Evolutionary conservation across 2,113 vertebrate species (phyloP), one percentile per base, ranked within the genome.

Genomic region (Scomber japonicus): DNA sequence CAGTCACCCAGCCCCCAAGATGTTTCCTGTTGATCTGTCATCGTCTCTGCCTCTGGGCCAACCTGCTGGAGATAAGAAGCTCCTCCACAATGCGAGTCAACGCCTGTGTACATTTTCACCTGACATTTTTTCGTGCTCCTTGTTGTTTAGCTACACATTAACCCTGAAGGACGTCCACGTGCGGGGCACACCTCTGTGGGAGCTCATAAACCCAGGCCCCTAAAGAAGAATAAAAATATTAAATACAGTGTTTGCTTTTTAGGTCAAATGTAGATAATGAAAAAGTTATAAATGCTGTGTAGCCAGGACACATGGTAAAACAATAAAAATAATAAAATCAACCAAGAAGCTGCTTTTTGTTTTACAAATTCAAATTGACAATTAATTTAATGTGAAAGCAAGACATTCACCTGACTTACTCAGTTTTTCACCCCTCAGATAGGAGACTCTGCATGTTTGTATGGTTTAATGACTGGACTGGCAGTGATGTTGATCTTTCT

Each of bases 141-240:
- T 71, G 59, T 24, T 75, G 48, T 59, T 73, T 82, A 62, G 81
- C 16, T 82, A 77, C 69, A 87, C 61, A 80, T 91, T 85, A 88
- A 91, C 84, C 17, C 4, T 6, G 35, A 40, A 9, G 6, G 11
- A 63, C 17, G 21, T 45, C 59, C 74, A 31, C 0, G 0, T 61
- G 21, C 13, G 27, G n/a, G 11, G 9, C 59, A 31, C 21, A 2
- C 12, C 46, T 24, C n/a, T 11, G 3, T 57, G 6, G 15, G 9
- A 54, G 1, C 40, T 46, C 8, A 44, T 11, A 44, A 1, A 24
- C 5, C 45, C 44, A 51, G 14, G 3, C 13, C 46, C 2, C 14
- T 11, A 2, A 63, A 15, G n/a, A 48, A 49, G 12, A 11, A 49
- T 40, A 30, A 10, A 61, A 61, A 19, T 5, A 3, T 54, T 46